phyloP scores from a whole-genome alignment of 2,888 invertebrate species.

The Noctua fimbriata region DNA sequence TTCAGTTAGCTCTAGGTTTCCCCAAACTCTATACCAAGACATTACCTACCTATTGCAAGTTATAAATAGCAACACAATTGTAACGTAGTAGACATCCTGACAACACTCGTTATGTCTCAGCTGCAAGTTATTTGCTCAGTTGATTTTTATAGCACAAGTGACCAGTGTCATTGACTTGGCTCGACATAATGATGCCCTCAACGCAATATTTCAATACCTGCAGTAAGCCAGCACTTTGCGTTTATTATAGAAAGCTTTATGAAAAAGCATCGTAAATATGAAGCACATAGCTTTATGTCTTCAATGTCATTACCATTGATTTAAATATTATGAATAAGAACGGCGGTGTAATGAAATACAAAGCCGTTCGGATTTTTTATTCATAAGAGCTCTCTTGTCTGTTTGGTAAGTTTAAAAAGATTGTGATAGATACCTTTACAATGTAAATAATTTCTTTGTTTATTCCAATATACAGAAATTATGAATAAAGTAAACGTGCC shows the following conservation, averaged over 20 bases:
- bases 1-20: neutral
- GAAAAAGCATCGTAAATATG: slow-evolving; percentile 40
- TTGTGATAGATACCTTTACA: slow-evolving; percentile 12
- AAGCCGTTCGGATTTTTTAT: slow-evolving; percentile 28
- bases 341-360: slow-evolving; percentile 39
- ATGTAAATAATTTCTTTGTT: slow-evolving; percentile 5
- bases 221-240: slow-evolving; percentile 1
- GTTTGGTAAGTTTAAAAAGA: slow-evolving; percentile 24
- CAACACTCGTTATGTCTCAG: slow-evolving; percentile 22
- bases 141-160: slow-evolving; percentile 27
- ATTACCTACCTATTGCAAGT: neutral
- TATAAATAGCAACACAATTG: slow-evolving; percentile 14
- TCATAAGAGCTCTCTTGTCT: slow-evolving; percentile 40
- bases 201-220: slow-evolving; percentile 24
- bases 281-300: slow-evolving; percentile 35
- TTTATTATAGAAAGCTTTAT: slow-evolving; percentile 39
- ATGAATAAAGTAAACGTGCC: neutral
- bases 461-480: neutral
- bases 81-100: slow-evolving; percentile 26
- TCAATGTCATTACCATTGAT: slow-evolving; percentile 42
- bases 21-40: neutral
- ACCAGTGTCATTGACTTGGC: slow-evolving; percentile 17
- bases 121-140: slow-evolving; percentile 31
- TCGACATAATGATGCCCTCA: slow-evolving; percentile 36
- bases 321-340: slow-evolving; percentile 52